Base-by-base conservation (phyloP, 35 echinoderm and acorn worm genomes). In the Apostichopus japonicus region DNA sequence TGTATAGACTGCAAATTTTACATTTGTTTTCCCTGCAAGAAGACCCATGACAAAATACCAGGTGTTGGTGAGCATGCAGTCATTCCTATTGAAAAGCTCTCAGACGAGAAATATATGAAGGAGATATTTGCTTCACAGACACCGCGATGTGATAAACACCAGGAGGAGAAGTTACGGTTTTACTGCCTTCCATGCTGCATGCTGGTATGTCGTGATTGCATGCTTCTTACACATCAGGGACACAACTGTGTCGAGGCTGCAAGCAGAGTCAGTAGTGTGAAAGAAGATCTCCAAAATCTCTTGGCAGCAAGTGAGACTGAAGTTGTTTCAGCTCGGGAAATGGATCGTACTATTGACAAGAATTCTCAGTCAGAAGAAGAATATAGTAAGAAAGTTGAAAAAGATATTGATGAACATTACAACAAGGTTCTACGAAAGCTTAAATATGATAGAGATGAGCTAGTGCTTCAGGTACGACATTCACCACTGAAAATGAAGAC, bases 161-260 rank as follows among this genome's bases (percentile, higher is more conserved):
- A 17, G 4, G 19, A 84, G 56, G 81, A 84, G 6, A 84, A 84
- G 51, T 23, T 84, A 19, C 7, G 51, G 8, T 84, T 84, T 57
- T 84, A 84, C 54, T 84, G 81, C 51, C 17, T 58, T n/a, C 21
- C 13, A 5, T 84, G 81, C 24, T 54, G 54, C 17, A 53, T 58
- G 54, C 51, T 84, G 6, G 10, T 84, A 8, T 84, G 81, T 23
- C 81, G 81, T 4, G 81, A 84, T 57, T 84, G 80, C 54, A 84
- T 57, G 44, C 19, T 84, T n/a, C 21, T 94, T 24, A 83, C 62
- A 11, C 93, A 94, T 33, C 77, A 51, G 23, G 67, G 86, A 10
- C 86, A 89, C 63, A 8, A 89, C 19, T 89, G 86, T 72, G 22
- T n/a, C 10, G 23, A 89, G 22, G 86, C 67, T 27, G 67, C 25